A percentile compares a stretch with the other conserved stretches of the same genome.
Evolutionary conservation across 2,113 vertebrate genomes (phyloP).

Genomic region (Axis porcinus): DNA sequence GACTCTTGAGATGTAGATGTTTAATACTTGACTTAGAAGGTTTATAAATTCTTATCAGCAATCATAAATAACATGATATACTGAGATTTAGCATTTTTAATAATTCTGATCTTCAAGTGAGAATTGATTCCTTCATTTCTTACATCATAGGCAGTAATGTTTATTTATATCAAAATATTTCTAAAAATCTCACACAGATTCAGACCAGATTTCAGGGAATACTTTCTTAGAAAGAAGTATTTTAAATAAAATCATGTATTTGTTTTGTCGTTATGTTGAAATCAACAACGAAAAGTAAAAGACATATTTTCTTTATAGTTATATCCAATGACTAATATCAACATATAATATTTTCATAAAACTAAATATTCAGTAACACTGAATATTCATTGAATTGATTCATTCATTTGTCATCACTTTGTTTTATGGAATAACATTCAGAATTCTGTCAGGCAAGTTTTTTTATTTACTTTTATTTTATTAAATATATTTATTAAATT

Average conservation of each 20-base stretch:
- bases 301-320: neutral
- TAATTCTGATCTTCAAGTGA: conserved; percentile 57
- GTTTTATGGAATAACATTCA: neutral
- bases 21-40: conserved; percentile 63
- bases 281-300: neutral
- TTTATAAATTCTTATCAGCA: conserved; percentile 60
- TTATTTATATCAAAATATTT: conserved; percentile 68
- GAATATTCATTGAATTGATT: neutral
- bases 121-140: conserved; percentile 57
- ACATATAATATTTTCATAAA: neutral
- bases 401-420: neutral
- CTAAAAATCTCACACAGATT: conserved; percentile 47
- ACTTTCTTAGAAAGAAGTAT: conserved; percentile 58
- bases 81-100: conserved; percentile 65
- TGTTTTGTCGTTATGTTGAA: conserved; percentile 46
- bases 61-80: conserved; percentile 53
- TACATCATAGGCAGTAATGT: conserved; percentile 40
- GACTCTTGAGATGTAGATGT: conserved; percentile 32
- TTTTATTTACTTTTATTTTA: neutral
- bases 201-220: neutral
- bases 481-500: neutral
- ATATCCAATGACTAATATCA: neutral
- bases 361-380: neutral
- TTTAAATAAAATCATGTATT: conserved; percentile 58
- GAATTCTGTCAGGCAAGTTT: neutral